Base-by-base conservation (phyloP, 1,140 invertebrate genomes). In the Zaprionus ornatus region DNA sequence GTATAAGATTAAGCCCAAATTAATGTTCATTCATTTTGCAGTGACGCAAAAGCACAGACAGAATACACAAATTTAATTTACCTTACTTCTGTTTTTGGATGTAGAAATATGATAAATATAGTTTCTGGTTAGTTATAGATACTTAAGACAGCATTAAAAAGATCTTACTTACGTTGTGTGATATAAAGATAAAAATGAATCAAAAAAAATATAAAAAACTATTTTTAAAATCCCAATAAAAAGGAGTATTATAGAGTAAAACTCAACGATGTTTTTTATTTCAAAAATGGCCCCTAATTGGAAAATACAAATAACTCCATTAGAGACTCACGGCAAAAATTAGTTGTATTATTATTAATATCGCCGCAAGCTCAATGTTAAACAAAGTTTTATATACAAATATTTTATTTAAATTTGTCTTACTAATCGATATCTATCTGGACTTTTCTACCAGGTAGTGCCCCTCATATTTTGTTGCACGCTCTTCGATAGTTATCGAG, bases 141-240 rank as follows among this genome's bases (percentile, higher is more conserved):
- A 71, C 54, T 78, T 90, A 88, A 90, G 84, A 81, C 74, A 84
- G 81, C 80, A 88, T 90, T 82, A 80, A 81, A 87, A 90, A 66
- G 84, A 88, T 88, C 80, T 86, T 75, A 86, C 77, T 90, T 90
- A 90, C 85, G 81, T 90, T 88, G 85, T 90, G 85, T 90, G 85
- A 90, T 90, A 90, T 90, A 90, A 90, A 90, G 59, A 79, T 90
- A 82, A 79, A 90, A 82, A 61, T 32, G 21, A 79, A 74, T 59
- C 70, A 74, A 83, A 90, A 84, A 83, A 90, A 90, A 90, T 70
- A 90, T 77, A 71, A 80, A 88, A 88, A 72, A 90, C 42, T 70
- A 77, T 85, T 90, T 90, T 90, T 74, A 85, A 90, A 90, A 90
- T 90, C 85, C 88, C 73, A 90, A 90, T 90, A 90, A 90, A 90